Conservation (phyloP, 2,797 vertebrate genomes). For the Steatocranus sp. region DNA sequence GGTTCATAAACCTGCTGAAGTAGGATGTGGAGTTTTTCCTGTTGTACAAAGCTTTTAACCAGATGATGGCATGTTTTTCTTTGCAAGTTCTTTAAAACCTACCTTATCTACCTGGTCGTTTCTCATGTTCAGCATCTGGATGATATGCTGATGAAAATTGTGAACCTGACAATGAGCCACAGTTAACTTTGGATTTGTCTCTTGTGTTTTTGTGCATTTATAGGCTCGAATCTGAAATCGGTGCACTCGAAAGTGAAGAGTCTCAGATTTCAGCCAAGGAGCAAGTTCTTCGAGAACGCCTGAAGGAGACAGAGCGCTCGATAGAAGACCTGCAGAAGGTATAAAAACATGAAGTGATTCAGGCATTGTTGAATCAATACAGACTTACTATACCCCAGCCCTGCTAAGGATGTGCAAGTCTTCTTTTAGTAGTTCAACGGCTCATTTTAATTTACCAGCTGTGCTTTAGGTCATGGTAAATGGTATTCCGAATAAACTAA, state of each 20-base stretch:
- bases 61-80: background rate
- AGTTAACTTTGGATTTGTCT: background rate
- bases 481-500: background rate
- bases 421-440: background rate
- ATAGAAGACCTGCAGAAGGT: slow-evolving; percentile 95
- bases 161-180: background rate
- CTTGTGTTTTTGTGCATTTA: slow-evolving; percentile 39
- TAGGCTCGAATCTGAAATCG: slow-evolving; percentile 92
- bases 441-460: background rate
- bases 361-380: background rate
- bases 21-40: background rate
- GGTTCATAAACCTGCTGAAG: background rate
- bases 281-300: slow-evolving; percentile 88
- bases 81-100: background rate
- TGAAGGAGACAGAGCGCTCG: slow-evolving; percentile 90
- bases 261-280: slow-evolving; percentile 97
- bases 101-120: background rate
- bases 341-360: background rate
- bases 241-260: slow-evolving; percentile 89
- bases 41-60: background rate
- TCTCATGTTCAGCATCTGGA: background rate
- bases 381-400: background rate
- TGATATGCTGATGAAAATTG: background rate
- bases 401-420: background rate
- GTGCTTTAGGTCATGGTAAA: background rate